Percentiles rank a stretch among this genome's conserved stretches.
Evolutionary conservation across 1,140 invertebrate species (phyloP).

Genomic region (Lethocerus indicus): DNA sequence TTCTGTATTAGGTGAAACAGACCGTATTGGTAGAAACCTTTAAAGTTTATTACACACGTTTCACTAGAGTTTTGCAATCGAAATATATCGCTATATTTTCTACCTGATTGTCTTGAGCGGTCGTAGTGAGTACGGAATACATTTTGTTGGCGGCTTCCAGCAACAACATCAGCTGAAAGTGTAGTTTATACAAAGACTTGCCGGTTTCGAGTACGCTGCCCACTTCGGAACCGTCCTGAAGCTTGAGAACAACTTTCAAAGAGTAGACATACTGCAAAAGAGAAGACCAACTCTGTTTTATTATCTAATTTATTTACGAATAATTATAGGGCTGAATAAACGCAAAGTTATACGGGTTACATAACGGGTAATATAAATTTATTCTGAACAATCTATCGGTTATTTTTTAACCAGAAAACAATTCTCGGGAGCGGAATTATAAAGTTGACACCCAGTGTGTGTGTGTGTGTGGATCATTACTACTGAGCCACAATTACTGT

Average conservation of each 20-base stretch:
- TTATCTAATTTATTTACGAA: not conserved
- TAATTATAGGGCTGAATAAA: not conserved
- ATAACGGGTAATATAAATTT: not conserved
- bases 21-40: no score
- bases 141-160: constrained; percentile 87
- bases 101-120: constrained; percentile 31
- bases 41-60: no score
- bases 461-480: no score
- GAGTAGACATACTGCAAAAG: not conserved
- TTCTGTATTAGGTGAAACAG: no score
- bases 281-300: not conserved
- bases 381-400: no score
- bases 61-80: no score
- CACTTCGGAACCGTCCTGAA: constrained; percentile 43
- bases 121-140: constrained; percentile 39
- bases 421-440: no score
- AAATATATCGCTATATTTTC: no score
- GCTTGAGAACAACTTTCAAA: constrained; percentile 56
- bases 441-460: no score
- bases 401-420: no score
- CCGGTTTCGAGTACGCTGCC: constrained; percentile 51
- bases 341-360: not conserved
- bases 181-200: constrained; percentile 73
- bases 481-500: no score
- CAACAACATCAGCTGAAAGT: constrained; percentile 81